Conservation (phyloP, 2,888 invertebrate genomes). For the Sinohyriopsis cumingii region DNA sequence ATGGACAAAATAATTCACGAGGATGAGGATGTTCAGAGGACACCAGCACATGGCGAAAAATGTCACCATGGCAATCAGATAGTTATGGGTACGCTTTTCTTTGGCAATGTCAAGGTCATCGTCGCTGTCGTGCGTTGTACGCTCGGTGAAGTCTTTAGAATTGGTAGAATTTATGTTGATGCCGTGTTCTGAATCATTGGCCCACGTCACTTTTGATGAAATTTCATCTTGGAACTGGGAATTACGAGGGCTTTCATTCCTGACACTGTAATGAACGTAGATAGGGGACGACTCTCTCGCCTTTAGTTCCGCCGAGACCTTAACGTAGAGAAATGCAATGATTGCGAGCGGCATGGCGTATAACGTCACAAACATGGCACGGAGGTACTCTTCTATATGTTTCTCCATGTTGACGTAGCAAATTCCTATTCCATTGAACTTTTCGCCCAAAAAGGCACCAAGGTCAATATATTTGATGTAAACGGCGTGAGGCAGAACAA, state of each 20-base stretch:
- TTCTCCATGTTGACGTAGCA: constrained; percentile 63
- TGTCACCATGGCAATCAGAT: constrained; percentile 80
- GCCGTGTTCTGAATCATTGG: neutral
- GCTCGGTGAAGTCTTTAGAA: constrained; percentile 31
- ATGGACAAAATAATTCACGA: constrained; percentile 79
- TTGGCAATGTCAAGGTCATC: constrained; percentile 71
- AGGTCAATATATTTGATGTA: constrained; percentile 83
- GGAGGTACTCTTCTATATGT: constrained; percentile 66
- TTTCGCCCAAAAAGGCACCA: constrained; percentile 74
- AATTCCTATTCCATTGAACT: constrained; percentile 63
- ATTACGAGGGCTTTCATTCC: constrained; percentile 4
- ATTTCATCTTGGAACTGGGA: constrained; percentile 11
- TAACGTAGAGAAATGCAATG: constrained; percentile 79
- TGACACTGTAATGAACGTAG: constrained; percentile 50
- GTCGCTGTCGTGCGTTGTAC: constrained; percentile 55
- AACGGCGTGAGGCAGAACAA: constrained; percentile 82
- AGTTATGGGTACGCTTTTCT: constrained; percentile 81
- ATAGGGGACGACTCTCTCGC: constrained; percentile 48
- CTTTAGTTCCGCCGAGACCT: constrained; percentile 78
- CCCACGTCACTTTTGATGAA: constrained; percentile 26
- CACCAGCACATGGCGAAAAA: constrained; percentile 80
- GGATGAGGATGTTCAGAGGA: constrained; percentile 78
- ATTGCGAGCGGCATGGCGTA: constrained; percentile 78
- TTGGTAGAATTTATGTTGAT: neutral
- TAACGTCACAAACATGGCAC: constrained; percentile 68